These are phyloP conservation scores for Hyla sarda DNA, from an alignment of 2,113 vertebrate genomes.

Conservation along the genomic window DNA sequence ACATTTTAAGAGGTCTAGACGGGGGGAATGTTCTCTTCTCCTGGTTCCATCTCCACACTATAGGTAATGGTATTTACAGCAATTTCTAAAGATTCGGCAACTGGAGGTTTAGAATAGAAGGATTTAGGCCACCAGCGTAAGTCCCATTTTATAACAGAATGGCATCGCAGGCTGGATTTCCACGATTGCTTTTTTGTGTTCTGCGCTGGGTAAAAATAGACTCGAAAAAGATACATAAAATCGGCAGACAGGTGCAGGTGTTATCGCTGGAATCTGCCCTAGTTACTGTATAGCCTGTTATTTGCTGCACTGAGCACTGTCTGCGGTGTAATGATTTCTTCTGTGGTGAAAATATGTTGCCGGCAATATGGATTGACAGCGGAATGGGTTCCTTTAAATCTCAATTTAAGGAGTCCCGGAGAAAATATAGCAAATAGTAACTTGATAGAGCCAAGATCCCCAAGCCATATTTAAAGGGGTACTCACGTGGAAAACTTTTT, in stretches of 20 bases:
- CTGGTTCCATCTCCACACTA: neutral
- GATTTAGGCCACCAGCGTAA: neutral
- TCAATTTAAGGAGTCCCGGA: neutral
- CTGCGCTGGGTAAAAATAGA: neutral
- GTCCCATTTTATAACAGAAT: slow-evolving; percentile 1
- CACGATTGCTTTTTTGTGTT: slow-evolving; percentile 1
- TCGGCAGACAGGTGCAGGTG: neutral
- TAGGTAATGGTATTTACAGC: slow-evolving; percentile 30
- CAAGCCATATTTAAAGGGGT: too few relatives aligned
- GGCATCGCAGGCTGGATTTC: neutral
- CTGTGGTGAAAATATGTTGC: neutral
- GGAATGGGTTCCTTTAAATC: neutral
- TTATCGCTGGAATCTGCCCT: slow-evolving; percentile 33
- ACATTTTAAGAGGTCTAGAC: neutral
- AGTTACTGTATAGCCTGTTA: slow-evolving; percentile 24
- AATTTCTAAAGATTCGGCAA: neutral
- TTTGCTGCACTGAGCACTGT: neutral
- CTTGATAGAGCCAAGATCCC: too few relatives aligned
- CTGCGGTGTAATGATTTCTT: neutral
- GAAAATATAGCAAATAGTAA: neutral
- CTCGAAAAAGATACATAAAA: slow-evolving; percentile 28
- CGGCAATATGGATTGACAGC: neutral
- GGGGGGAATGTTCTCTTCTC: neutral
- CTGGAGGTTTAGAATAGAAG: slow-evolving; percentile 6
- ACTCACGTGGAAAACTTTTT: too few relatives aligned